Conservation (phyloP, 2,113 vertebrate species). For the Pollachius pollachius region DNA sequence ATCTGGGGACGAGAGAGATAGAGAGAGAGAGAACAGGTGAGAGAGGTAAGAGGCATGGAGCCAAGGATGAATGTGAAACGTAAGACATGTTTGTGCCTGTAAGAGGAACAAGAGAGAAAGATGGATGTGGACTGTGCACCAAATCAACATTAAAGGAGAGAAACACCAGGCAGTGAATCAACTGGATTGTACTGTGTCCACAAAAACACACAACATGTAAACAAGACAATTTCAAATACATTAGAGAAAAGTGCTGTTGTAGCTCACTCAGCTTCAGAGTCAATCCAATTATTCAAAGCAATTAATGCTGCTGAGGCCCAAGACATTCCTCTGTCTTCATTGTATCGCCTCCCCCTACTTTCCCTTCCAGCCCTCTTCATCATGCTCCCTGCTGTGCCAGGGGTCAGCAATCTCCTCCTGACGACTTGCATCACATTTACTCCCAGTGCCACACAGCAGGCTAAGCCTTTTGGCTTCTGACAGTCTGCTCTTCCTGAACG, state of each 20-base stretch:
- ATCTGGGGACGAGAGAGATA: too few relatives aligned
- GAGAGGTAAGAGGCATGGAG: background rate
- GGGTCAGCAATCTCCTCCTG: background rate
- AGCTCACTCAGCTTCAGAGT: constrained; percentile 46
- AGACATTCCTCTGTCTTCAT: constrained; percentile 31
- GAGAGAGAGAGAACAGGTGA: too few relatives aligned
- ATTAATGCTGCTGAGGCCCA: constrained; percentile 55
- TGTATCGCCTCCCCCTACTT: constrained; percentile 17
- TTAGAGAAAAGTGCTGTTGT: constrained; percentile 33
- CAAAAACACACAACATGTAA: background rate
- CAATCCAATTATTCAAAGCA: constrained; percentile 72
- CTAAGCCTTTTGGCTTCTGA: background rate
- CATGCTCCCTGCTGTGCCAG: constrained; percentile 2
- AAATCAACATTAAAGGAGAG: constrained; percentile 41
- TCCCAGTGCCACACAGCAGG: background rate
- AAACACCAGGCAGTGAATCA: constrained; percentile 48
- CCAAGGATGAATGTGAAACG: constrained; percentile 35
- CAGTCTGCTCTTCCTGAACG: too few relatives aligned
- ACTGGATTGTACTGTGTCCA: constrained; percentile 26
- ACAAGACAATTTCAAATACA: background rate
- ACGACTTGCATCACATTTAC: background rate
- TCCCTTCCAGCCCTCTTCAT: constrained; percentile 5
- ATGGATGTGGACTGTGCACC: constrained; percentile 27
- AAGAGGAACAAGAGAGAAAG: constrained; percentile 5
- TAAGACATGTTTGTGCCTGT: constrained; percentile 30